phyloP scores from a whole-genome alignment of 2,113 vertebrate genomes.

The Daphoenositta chrysoptera region DNA sequence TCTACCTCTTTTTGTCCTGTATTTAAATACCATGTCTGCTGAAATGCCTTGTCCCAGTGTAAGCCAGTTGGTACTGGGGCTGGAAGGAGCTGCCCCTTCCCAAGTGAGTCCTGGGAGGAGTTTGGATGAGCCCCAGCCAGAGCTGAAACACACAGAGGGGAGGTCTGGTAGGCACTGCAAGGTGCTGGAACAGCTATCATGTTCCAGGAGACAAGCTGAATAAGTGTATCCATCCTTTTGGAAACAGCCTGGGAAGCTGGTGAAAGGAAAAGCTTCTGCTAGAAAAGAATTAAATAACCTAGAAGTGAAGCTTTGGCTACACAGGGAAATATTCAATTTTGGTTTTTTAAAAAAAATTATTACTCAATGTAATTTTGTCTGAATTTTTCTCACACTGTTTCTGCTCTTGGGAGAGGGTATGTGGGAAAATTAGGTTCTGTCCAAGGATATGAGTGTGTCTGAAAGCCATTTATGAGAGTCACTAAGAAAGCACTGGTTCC shows the following conservation, averaged over 20 bases:
- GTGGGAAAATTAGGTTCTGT: background rate
- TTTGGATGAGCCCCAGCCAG: background rate
- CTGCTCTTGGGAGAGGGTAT: background rate
- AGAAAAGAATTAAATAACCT: background rate
- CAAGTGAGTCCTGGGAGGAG: background rate
- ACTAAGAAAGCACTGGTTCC: background rate
- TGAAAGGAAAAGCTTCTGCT: background rate
- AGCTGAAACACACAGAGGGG: background rate
- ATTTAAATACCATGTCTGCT: background rate
- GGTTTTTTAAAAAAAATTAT: background rate
- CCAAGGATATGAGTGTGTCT: background rate
- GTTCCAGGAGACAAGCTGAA: background rate
- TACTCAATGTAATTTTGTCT: background rate
- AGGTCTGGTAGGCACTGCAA: background rate
- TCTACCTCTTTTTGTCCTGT: background rate
- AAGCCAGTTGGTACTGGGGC: background rate
- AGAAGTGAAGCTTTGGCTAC: background rate
- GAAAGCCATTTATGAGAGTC: background rate
- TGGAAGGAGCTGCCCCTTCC: background rate
- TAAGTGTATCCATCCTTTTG: background rate
- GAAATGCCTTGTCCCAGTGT: background rate
- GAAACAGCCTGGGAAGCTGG: background rate
- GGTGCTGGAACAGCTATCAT: background rate
- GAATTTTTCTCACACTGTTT: background rate
- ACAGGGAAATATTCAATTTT: background rate